These are phyloP conservation scores for Caiman crocodilus DNA, from an alignment of 2,797 vertebrate species.

Conservation along the genomic window DNA sequence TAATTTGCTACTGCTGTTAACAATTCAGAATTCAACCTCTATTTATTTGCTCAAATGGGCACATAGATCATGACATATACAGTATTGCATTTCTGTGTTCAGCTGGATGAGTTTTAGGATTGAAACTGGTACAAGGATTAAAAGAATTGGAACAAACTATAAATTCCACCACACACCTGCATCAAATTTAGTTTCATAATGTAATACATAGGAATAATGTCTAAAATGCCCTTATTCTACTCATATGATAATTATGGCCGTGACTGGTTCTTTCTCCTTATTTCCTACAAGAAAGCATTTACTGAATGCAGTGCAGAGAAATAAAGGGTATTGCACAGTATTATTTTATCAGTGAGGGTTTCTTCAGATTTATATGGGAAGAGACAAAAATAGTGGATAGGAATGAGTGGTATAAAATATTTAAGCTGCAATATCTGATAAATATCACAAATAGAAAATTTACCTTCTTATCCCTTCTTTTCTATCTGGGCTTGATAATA, in stretches of 20 bases:
- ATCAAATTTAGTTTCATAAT: neutral
- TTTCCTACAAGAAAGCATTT: neutral
- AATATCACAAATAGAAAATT: accelerated
- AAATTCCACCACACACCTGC: constrained; percentile 30
- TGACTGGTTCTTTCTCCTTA: neutral
- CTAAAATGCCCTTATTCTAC: neutral
- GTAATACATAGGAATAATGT: too few relatives aligned
- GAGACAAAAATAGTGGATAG: neutral
- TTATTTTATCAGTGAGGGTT: neutral
- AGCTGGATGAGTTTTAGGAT: neutral
- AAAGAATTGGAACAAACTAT: neutral
- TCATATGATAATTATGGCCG: neutral
- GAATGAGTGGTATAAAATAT: neutral
- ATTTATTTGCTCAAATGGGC: neutral
- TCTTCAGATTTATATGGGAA: neutral
- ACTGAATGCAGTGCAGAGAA: neutral
- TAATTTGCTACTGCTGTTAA: constrained; percentile 13
- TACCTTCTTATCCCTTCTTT: neutral
- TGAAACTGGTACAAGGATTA: neutral
- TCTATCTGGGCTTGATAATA: neutral
- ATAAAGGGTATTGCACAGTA: neutral
- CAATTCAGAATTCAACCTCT: constrained; percentile 17
- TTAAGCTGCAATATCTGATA: neutral
- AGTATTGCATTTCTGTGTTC: neutral
- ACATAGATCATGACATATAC: neutral